Conservation (phyloP, 2,113 vertebrate species). For the Sturnus vulgaris region DNA sequence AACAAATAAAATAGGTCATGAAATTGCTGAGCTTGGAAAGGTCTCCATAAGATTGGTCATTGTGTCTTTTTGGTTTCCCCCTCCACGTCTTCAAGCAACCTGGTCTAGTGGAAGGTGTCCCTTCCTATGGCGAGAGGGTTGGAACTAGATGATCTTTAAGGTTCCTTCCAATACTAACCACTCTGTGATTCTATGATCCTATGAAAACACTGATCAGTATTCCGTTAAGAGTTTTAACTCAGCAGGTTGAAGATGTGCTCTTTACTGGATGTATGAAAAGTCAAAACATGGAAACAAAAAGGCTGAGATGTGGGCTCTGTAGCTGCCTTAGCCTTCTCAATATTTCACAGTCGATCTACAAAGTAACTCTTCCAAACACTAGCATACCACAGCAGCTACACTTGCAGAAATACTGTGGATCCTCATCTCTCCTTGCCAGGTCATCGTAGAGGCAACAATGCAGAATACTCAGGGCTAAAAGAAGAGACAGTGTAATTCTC, state of each 20-base stretch:
- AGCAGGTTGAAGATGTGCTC: not conserved
- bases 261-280: not conserved
- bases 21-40: not conserved
- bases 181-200: not conserved
- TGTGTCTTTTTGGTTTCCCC: not conserved
- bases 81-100: not conserved
- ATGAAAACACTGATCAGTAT: not conserved
- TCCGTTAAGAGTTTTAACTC: not conserved
- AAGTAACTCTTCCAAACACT: not conserved
- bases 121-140: not conserved
- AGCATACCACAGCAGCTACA: rapidly evolving
- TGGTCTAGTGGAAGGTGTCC: not conserved
- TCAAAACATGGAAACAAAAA: not conserved
- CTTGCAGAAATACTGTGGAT: not conserved
- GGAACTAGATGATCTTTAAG: not conserved
- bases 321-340: not conserved
- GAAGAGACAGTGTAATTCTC: not conserved
- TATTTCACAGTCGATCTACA: not conserved
- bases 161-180: not conserved
- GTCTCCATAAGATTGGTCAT: rapidly evolving
- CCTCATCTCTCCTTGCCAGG: not conserved
- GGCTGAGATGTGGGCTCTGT: not conserved
- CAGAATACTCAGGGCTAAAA: not conserved
- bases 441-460: not conserved
- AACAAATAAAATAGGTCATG: not conserved